Conservation (phyloP, 2,888 invertebrate species). For the Watsonalla cultraria region DNA sequence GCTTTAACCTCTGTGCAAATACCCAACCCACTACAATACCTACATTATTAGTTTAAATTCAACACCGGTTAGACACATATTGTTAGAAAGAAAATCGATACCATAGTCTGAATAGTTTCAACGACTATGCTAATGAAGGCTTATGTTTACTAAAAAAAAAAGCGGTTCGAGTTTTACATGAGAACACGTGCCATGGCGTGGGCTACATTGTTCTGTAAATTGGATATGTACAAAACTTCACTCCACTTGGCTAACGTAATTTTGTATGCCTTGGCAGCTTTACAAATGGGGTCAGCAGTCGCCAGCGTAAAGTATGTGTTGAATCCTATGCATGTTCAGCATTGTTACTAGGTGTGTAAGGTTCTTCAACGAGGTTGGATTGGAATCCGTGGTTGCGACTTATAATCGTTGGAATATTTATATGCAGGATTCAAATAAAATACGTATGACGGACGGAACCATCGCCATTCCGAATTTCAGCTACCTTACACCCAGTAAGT, state of each 20-base stretch:
- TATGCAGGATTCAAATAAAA: no score
- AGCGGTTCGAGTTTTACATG: constrained; percentile 30
- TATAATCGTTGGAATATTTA: no score
- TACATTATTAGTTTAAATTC: neutral
- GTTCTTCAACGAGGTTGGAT: no score
- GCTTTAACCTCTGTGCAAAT: neutral
- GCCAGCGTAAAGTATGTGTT: neutral
- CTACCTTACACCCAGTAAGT: neutral
- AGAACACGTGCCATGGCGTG: constrained; percentile 14
- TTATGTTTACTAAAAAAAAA: constrained; percentile 26
- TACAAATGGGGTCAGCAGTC: neutral
- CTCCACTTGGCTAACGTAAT: neutral
- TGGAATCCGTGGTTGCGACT: no score
- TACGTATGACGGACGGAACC: no score
- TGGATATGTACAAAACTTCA: neutral
- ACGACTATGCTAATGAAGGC: constrained; percentile 28
- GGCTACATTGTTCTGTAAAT: constrained; percentile 2
- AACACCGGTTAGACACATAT: neutral
- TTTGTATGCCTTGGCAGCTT: neutral
- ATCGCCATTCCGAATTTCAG: no score
- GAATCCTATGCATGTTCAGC: no score
- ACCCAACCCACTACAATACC: neutral
- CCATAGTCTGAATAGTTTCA: constrained; percentile 5
- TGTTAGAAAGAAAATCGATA: neutral
- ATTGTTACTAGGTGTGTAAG: no score